Evolutionary conservation across 2,888 invertebrate species (phyloP).

Genomic region (Mythimna albipuncta): DNA sequence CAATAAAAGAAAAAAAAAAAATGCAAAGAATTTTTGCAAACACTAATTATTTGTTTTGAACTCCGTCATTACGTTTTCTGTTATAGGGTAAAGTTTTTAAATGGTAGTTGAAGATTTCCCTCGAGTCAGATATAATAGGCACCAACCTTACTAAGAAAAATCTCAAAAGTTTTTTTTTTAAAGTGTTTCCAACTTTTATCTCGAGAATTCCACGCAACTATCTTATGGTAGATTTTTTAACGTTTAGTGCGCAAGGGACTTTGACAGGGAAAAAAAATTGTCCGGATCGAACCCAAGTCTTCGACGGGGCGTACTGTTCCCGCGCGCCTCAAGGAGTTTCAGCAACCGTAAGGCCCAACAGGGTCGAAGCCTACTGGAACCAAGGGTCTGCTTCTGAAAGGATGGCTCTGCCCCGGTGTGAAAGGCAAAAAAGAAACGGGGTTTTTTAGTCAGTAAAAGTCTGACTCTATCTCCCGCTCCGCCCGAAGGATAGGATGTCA

Average conservation of each 20-base stretch:
- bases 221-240: conserved; percentile 8
- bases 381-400: no score
- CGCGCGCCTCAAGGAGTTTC: no score
- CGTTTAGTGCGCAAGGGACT: neutral
- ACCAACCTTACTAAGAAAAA: conserved; percentile 28
- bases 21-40: conserved; percentile 17
- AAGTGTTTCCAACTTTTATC: conserved; percentile 38
- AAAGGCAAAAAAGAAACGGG: no score
- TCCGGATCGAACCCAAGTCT: no score
- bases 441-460: no score
- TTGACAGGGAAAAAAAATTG: neutral
- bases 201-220: conserved; percentile 29
- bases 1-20: conserved; percentile 11
- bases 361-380: no score
- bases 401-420: no score
- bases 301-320: no score
- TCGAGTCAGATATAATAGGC: conserved; percentile 22
- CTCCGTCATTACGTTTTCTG: conserved; percentile 54
- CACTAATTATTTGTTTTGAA: conserved; percentile 62
- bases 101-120: conserved; percentile 51
- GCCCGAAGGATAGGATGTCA: no score
- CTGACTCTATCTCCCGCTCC: no score
- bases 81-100: conserved; percentile 46
- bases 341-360: no score
- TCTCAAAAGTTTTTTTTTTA: conserved; percentile 43